Base-by-base conservation (phyloP, 2,888 invertebrate genomes). In the Diarsia mendica region DNA sequence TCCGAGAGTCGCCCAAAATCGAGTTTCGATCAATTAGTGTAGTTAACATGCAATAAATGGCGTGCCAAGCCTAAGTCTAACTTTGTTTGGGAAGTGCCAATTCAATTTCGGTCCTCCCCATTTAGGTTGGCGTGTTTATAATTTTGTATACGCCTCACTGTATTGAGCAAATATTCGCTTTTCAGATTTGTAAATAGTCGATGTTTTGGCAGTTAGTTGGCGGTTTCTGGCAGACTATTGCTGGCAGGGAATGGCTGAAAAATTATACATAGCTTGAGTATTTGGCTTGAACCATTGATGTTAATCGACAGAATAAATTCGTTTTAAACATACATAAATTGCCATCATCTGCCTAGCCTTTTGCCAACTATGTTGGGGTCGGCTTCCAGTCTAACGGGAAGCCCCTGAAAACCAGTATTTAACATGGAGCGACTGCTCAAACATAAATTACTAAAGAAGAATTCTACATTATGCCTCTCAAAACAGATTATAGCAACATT, bases 1-100 rank as follows among this genome's bases (percentile, higher is more conserved):
- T 90, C 89, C 86, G 89, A 88, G 77, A 79, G 75, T 74, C 85
- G 81, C 79, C 87, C 88, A 84, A 91, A 94, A 93, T 92, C 88
- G 91, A 93, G 90, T 93, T 94, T 87, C 93, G 87, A 93, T 94
- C 92, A 94, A 94, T 95, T 95, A 95, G 91, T 92, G 90, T 93
- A 91, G 93, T 95, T 94, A 94, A 93, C 94, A 94, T 94, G 94
- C 94, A 94, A 94, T 95, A 95, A 95, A 94, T 93, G 92, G 91
- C 91, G 92, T 88, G 86, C 90, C 87, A 89, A 88, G 89, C 90
- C 90, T 88, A 91, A 91, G 89, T 89, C 87, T 91, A 95, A 95
- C 93, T 94, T 93, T 92, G 93, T 95, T 95, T 90, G 80, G 80
- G 85, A 91, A 94, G 92, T 94, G 93, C 89, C 93, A 92, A 95